Evolutionary conservation across 2,888 invertebrate species (phyloP).

Genomic region (Lypha dubia): DNA sequence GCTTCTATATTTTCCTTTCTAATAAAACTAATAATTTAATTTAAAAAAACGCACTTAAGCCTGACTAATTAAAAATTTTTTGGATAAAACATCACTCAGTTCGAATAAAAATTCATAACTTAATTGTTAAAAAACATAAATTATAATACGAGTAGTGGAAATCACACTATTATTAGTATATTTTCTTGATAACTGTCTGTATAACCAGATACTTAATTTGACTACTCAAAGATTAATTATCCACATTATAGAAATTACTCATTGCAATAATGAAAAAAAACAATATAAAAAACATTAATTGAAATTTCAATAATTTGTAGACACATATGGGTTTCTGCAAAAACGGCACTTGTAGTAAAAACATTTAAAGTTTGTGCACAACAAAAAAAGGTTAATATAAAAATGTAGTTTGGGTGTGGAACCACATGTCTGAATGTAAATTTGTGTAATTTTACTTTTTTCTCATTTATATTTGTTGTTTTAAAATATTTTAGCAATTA

Average conservation of each 20-base stretch:
- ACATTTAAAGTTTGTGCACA: conserved; percentile 8
- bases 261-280: conserved; percentile 11
- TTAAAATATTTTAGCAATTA: conserved; percentile 45
- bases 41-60: no score
- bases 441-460: conserved; percentile 11
- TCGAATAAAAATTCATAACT: no score
- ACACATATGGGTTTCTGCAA: conserved; percentile 1
- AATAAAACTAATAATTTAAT: no score
- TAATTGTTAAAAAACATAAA: not conserved
- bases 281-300: conserved; percentile 25
- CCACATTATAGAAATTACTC: conserved; percentile 25
- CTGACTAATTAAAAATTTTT: no score
- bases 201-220: not conserved
- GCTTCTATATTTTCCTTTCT: no score
- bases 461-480: conserved; percentile 7
- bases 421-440: conserved; percentile 11
- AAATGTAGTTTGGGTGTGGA: conserved; percentile 43
- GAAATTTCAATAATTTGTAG: conserved; percentile 24
- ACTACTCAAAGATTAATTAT: conserved; percentile 20
- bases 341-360: conserved; percentile 9
- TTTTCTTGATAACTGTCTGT: not conserved
- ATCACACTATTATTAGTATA: not conserved
- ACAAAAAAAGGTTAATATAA: not conserved
- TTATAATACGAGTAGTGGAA: not conserved
- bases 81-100: no score